phyloP scores from a whole-genome alignment of 2,888 invertebrate species.

The Lithosia quadra region DNA sequence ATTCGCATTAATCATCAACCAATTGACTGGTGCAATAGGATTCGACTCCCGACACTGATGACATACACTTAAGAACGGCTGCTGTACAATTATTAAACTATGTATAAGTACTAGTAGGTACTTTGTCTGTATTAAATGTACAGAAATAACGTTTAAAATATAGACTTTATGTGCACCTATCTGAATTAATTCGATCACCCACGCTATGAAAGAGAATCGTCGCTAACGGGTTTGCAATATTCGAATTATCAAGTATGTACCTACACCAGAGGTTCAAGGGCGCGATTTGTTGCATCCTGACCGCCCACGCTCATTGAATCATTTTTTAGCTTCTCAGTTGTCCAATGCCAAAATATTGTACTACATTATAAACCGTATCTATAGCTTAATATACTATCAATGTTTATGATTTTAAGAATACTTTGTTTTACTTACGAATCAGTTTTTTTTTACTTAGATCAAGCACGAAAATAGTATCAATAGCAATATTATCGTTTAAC shows the following conservation, averaged over 20 bases:
- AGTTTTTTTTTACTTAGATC: neutral
- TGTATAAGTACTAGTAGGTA: neutral
- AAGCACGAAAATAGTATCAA: neutral
- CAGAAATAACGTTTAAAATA: neutral
- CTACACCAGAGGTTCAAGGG: constrained; percentile 74
- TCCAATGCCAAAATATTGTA: constrained; percentile 66
- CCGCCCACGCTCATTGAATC: constrained; percentile 78
- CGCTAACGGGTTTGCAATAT: constrained; percentile 55
- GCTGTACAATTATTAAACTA: neutral
- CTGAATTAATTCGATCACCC: constrained; percentile 55
- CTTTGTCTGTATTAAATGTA: neutral
- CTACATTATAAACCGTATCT: neutral
- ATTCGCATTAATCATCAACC: no score
- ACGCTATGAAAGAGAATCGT: constrained; percentile 57
- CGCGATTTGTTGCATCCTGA: constrained; percentile 75
- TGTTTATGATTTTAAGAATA: neutral
- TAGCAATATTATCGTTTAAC: neutral
- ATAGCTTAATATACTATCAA: neutral
- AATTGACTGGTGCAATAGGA: no score
- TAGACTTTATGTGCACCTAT: constrained; percentile 7
- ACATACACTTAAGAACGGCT: neutral
- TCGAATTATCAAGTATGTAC: constrained; percentile 47
- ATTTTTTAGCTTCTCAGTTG: constrained; percentile 69
- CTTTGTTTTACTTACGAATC: neutral
- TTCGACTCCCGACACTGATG: neutral